Base-by-base conservation (phyloP, 2,888 invertebrate species). In the Eumacrocentrus americanus region DNA sequence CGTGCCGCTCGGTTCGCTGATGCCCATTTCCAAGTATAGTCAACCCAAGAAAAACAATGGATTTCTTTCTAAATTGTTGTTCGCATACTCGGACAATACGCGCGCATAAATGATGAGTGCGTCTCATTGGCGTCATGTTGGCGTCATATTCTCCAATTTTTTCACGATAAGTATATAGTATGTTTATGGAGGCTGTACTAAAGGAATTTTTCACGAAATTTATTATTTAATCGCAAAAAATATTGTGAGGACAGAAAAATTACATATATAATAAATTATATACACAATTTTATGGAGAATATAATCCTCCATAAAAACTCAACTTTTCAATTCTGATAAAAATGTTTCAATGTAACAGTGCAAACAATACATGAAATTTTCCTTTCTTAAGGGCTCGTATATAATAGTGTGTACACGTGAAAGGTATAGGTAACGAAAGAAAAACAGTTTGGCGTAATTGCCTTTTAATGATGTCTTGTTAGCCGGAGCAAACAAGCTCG, bases 11-110 rank as follows among this genome's bases (percentile, higher is more conserved):
- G 59, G 40, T 42, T 53, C 42, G n/a, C n/a, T 67, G 65, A 37
- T 51, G 54, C 61, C 66, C 66, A 67, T 68, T 75, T 74, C 74
- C 76, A 64, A 72, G 74, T 74, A 74, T 68, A 66, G 58, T 60
- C 64, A 48, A 46, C 52, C 55, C 52, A 62, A 62, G 65, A 74
- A 74, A 51, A 18, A n/a, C n/a, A n/a, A n/a, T n/a, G n/a, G n/a
- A n/a, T n/a, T n/a, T 25, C 7, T 7, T 42, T 6, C 20, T 20
- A 16, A 23, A 46, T 46, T 46, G 22, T 23, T 22, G 23, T 46
- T 22, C 22, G 46, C 23, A 46, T 46, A 46, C 46, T 25, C 46
- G 23, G 25, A 46, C 46, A 46, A 7, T 46, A n/a, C n/a, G 46
- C 12, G 9, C 23, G 25, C 46, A 46, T 46, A 46, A 46, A 46